Base-by-base conservation (phyloP, 1,140 invertebrate genomes). In the Lerema accius region DNA sequence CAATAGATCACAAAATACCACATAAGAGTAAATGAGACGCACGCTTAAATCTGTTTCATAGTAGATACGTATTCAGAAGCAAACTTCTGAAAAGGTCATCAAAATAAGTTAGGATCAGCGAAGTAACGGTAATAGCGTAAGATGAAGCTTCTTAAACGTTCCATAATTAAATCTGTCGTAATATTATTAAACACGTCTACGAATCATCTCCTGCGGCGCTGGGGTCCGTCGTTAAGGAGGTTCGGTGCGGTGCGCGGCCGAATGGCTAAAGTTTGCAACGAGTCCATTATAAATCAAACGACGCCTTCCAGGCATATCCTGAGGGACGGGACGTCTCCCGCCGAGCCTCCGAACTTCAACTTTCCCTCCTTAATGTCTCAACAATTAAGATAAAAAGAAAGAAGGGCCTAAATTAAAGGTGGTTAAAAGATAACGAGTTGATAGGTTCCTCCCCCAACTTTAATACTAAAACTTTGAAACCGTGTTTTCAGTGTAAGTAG, bases 231-330 rank as follows among this genome's bases (percentile, higher is more conserved):
- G 83, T 88, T 90, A 89, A 85, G 79, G 83, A 87, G 84, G 82
- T 86, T 84, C 78, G 77, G 76, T 80, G 81, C 78, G 76, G 78
- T 77, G 72, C 73, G 77, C 83, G 74, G 70, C 58, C 78, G 81
- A 90, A 90, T 89, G 88, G 86, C 79, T 73, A 84, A 90, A 90
- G 80, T 89, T 90, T 82, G 71, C 84, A 81, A 86, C 86, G 81
- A 89, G 86, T 90, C 88, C 85, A 90, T 90, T 90, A 90, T 90
- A 90, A 90, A 90, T 90, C 88, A 89, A 89, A 90, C 80, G 85
- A 88, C 82, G 86, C 88, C 88, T 90, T 69, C 79, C 71, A 84
- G 88, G 82, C 86, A 84, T 85, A 80, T 89, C 88, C 80, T 86
- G 86, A 88, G 86, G 84, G 86, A 84, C 81, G 77, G 66, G 68